Evolutionary conservation across 2,113 vertebrate species (phyloP).

Genomic region (Chloropsis hardwickii): DNA sequence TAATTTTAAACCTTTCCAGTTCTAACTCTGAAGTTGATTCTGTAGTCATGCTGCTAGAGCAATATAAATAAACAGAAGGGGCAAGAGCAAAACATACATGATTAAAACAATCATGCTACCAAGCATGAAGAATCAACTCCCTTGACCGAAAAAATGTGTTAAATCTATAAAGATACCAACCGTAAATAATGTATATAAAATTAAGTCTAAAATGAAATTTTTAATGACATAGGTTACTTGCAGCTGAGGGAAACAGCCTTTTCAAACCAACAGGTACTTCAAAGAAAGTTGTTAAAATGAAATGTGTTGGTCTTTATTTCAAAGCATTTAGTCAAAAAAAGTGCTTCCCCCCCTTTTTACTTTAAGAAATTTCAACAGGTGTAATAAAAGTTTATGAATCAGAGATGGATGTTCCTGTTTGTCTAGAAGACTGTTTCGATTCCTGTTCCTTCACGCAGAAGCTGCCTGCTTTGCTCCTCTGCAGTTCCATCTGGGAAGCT

Average conservation of each 20-base stretch:
- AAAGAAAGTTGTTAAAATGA: background rate
- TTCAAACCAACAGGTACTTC: background rate
- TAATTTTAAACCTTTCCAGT: constrained; percentile 44
- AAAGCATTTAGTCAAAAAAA: background rate
- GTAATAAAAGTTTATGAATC: background rate
- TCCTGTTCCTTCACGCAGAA: background rate
- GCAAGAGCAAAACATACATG: background rate
- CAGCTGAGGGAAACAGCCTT: background rate
- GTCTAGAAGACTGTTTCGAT: background rate
- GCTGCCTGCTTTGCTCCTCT: background rate
- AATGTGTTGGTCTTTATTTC: background rate
- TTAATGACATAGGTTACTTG: background rate
- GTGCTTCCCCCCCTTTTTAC: background rate
- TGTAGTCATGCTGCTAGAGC: background rate
- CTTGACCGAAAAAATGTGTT: background rate
- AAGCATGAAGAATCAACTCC: background rate
- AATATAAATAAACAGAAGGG: background rate
- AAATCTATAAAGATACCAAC: background rate
- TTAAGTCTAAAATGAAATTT: background rate
- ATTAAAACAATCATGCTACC: background rate
- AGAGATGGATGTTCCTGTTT: background rate
- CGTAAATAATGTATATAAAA: background rate
- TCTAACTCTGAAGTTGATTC: background rate
- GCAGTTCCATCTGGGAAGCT: background rate
- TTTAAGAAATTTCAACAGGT: background rate